These are phyloP conservation scores for Lindbergichthys nudifrons DNA, from an alignment of 2,797 vertebrate genomes.

Conservation along the genomic window DNA sequence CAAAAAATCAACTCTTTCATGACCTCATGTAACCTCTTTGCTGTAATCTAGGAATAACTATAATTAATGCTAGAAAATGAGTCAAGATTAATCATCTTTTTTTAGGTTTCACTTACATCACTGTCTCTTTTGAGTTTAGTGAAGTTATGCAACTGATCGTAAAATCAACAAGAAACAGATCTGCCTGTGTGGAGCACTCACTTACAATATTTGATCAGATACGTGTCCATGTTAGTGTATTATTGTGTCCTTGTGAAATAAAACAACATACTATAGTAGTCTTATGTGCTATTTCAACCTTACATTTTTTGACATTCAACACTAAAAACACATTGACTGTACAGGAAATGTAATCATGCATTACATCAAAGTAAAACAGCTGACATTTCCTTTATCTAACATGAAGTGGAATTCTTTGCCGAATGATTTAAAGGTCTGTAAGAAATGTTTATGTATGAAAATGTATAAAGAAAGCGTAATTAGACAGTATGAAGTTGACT, in stretches of 20 bases:
- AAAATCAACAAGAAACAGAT: background rate
- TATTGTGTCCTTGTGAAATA: background rate
- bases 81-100: slow-evolving; percentile 7
- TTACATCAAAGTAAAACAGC: background rate
- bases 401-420: too few relatives aligned
- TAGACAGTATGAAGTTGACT: too few relatives aligned
- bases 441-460: too few relatives aligned
- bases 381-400: background rate
- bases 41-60: slow-evolving; percentile 20
- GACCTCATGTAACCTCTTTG: background rate
- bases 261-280: background rate
- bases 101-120: slow-evolving; percentile 16
- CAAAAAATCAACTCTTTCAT: background rate
- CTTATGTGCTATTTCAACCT: background rate
- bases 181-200: background rate
- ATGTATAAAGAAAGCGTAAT: too few relatives aligned
- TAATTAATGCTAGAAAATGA: background rate
- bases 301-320: background rate
- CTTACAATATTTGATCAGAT: background rate
- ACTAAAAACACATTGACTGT: background rate
- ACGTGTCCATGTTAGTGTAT: background rate
- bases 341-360: background rate
- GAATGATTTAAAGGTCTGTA: too few relatives aligned
- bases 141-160: slow-evolving; percentile 4
- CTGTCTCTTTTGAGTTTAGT: background rate